Base-by-base conservation (phyloP, 37 sponge, comb jelly and placozoan species). In the Spongilla lacustris region DNA sequence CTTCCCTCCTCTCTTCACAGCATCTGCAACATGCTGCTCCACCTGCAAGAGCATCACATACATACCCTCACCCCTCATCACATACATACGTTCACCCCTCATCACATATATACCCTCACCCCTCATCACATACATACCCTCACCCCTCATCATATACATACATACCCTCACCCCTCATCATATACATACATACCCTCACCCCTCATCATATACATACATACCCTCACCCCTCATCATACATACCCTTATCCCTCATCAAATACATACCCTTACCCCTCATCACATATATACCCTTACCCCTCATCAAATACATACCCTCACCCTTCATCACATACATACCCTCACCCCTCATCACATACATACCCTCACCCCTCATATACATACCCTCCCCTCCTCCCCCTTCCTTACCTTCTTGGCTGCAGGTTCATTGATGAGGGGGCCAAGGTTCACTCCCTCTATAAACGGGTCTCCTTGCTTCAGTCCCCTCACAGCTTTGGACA, bases 401-500 rank as follows among this genome's bases (percentile, higher is more conserved):
- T 50, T 28, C 6, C 37, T 13, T 75, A 98, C 98, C 93, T 96
- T 98, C 13, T 91, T 81, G 0, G 89, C 26, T 29, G 94, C 99
- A 69, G 75, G 11, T 67, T 31, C 76, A 78, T 94, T 96, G 30
- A 98, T 94, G n/a, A 98, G 94, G 11, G 97, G 95, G 17, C 99
- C 99, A 33, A 83, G 83, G 41, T 86, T 69, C 6, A 91, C 88
- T 28, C 94, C 95, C 48, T 92, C 89, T 23, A 72, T 67, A 23
- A 94, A 89, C 4, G 96, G 93, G 66, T 91, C 84, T 24, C 95
- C 97, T 24, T 90, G 77, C 66, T 90, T 93, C 50, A 96, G 87
- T 49, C 72, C 76, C 8, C 38, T 13, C 22, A 98, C 82, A 30
- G 78, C 81, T 38, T 85, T 66, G 23, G 50, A 6, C 36, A 96